Base-by-base conservation (phyloP, 1,140 invertebrate species). In the Microvelia longipes region DNA sequence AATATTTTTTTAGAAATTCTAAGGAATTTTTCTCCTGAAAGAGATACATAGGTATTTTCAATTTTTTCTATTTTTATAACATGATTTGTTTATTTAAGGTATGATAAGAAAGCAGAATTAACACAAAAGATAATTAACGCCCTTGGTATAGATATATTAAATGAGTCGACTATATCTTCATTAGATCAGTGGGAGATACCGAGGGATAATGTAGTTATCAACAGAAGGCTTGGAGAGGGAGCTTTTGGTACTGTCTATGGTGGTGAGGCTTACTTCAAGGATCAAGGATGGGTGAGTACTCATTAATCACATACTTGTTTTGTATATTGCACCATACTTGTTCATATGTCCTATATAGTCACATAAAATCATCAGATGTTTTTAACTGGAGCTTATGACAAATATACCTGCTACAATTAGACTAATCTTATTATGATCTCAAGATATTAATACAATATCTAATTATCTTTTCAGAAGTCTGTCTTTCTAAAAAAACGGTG, bases 161-260 rank as follows among this genome's bases (percentile, higher is more conserved):
- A 75, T 78, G 30, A 79, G 82, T 13, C 75, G 81, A 70, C 81
- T 77, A 66, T 69, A 28, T 30, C 27, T 0, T 79, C 80, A 15
- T 79, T 93, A 14, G 92, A 94, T 76, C 90, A 90, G 74, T 95
- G 92, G 91, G 92, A 96, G 80, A 84, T 95, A 29, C 85, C 90
- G 0, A 81, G 91, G 61, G 88, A 94, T 72, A 83, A 86, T 66
- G 88, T 96, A 1, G 89, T 94, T n/a, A 87, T 95, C n/a, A 95
- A 95, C 79, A 81, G 93, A 25, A 90, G 89, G 76, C 79, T 94
- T 0, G 92, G 93, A 0, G 90, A 93, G 77, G 92, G 93, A n/a
- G 90, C 91, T 0, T 94, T 94, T 78, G 93, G 91, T 27, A 91
- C 87, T 0, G 91, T 94, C 2, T 93, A 90, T 77, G 91, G 91